A percentile compares a stretch with the other conserved stretches of the same genome.
Evolutionary conservation across 1,140 invertebrate species (phyloP).

Genomic region (Penaeus chinensis): DNA sequence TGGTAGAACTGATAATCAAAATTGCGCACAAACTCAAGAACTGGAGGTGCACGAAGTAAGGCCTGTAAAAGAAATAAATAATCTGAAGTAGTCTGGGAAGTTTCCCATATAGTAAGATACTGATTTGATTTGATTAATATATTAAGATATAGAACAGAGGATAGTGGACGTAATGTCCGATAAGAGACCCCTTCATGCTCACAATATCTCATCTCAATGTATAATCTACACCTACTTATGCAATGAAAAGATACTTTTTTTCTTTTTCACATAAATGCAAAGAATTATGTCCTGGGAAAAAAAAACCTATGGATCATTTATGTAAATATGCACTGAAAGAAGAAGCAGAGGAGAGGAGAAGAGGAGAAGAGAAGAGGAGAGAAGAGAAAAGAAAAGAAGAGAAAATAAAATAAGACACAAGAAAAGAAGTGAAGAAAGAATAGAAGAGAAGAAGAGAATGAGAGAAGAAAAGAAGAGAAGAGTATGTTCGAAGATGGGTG

Average conservation of each 20-base stretch:
- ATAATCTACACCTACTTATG: no score
- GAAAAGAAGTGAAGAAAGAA: not conserved
- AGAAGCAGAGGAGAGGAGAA: not conserved
- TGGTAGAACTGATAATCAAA: conserved; percentile 97
- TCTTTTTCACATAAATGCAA: not conserved
- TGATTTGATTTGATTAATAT: not conserved
- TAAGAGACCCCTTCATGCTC: no score
- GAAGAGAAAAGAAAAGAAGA: not conserved
- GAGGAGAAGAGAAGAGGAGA: not conserved
- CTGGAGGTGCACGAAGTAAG: conserved; percentile 67
- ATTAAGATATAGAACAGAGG: no score
- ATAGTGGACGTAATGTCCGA: no score
- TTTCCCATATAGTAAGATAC: not conserved
- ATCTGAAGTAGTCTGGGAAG: not conserved
- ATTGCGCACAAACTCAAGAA: conserved; percentile 79
- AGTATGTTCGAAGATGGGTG: not conserved
- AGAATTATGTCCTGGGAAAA: not conserved
- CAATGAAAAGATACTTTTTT: no score
- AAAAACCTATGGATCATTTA: no score
- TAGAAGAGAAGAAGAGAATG: conserved; percentile 6
- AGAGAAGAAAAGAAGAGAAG: not conserved
- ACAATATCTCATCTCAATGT: no score
- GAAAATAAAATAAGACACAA: not conserved
- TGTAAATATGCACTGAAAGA: not conserved
- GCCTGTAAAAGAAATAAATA: conserved; percentile 32